Evolutionary conservation across 2,888 invertebrate genomes (phyloP).

Genomic region (Artemia sinica): DNA sequence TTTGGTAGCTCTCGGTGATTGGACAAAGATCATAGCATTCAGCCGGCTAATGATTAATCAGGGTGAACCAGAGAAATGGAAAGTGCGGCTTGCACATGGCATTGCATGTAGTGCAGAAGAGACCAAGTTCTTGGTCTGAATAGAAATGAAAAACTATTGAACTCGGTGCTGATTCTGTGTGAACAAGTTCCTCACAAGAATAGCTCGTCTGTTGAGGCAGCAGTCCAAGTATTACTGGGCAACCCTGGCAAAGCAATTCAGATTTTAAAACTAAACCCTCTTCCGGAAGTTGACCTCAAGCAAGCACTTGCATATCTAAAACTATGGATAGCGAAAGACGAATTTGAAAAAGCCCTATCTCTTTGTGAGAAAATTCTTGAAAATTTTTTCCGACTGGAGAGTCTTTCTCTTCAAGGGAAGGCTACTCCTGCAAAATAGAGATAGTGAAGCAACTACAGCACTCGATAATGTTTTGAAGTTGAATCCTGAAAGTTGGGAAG

Average conservation of each 20-base stretch:
- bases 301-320: background rate
- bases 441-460: no score
- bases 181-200: background rate
- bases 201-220: background rate
- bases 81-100: no score
- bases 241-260: slow-evolving; percentile 1
- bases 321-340: background rate
- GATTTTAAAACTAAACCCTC: background rate
- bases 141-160: no score
- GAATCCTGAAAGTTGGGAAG: background rate
- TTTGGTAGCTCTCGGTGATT: background rate
- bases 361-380: background rate
- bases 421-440: background rate
- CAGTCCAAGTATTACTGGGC: background rate
- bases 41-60: background rate
- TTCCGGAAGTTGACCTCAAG: background rate
- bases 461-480: background rate
- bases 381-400: background rate
- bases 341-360: slow-evolving; percentile 9
- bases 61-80: no score
- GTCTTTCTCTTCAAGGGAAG: background rate
- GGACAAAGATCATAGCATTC: background rate
- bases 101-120: no score
- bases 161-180: background rate
- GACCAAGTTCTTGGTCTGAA: no score